phyloP scores from a whole-genome alignment of 2,888 invertebrate species.

The Andrena haemorrhoa region DNA sequence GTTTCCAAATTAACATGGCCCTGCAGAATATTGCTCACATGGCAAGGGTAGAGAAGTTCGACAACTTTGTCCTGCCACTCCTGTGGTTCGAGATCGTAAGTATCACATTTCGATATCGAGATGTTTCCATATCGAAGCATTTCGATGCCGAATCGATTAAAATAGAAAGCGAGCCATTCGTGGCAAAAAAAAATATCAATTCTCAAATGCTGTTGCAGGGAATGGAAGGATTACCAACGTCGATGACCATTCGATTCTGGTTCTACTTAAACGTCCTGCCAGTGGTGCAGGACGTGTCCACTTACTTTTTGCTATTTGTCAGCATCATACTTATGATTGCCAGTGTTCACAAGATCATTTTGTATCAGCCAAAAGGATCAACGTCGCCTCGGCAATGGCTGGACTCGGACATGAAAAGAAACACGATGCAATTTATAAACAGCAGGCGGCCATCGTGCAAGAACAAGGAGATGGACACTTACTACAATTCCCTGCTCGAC shows the following conservation, averaged over 20 bases:
- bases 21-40: constrained; percentile 89
- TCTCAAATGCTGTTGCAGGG: constrained; percentile 85
- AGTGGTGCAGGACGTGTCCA: constrained; percentile 86
- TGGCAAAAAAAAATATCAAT: not conserved
- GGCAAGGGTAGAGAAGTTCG: constrained; percentile 89
- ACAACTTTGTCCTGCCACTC: constrained; percentile 91
- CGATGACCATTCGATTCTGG: constrained; percentile 88
- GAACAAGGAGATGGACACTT: constrained; percentile 84
- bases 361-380: constrained; percentile 71
- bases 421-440: constrained; percentile 76
- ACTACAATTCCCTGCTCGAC: constrained; percentile 82
- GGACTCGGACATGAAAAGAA: constrained; percentile 77
- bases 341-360: constrained; percentile 83
- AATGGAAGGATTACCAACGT: constrained; percentile 89
- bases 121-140: not conserved
- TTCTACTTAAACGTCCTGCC: constrained; percentile 91
- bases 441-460: constrained; percentile 76
- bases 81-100: constrained; percentile 97
- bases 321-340: constrained; percentile 86
- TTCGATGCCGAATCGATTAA: not conserved
- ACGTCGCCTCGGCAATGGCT: constrained; percentile 73
- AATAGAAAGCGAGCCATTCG: not conserved
- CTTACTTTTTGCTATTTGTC: constrained; percentile 86
- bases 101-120: constrained; percentile 73
- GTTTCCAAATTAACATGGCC: constrained; percentile 95